phyloP scores from a whole-genome alignment of 2,888 invertebrate genomes.

The Empis livida region DNA sequence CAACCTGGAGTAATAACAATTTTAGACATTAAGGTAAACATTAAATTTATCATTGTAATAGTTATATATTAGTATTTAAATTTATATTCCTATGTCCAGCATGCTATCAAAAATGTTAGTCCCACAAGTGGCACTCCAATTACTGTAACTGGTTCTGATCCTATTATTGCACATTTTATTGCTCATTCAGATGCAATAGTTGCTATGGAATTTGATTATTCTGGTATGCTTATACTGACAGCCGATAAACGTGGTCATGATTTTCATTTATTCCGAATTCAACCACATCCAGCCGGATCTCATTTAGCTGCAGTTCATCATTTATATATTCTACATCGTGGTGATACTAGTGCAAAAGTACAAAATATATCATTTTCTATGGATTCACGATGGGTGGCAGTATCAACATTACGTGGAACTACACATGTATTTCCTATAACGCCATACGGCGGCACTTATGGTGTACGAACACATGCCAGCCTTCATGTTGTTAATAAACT shows the following conservation, averaged over 20 bases:
- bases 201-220: constrained; percentile 79
- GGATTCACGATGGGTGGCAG: constrained; percentile 93
- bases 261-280: constrained; percentile 90
- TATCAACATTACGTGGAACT: constrained; percentile 90
- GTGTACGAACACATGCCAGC: constrained; percentile 87
- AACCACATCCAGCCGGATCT: constrained; percentile 83
- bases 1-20: constrained; percentile 84
- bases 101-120: constrained; percentile 31
- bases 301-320: constrained; percentile 85
- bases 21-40: constrained; percentile 60
- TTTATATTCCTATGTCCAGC: constrained; percentile 15
- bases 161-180: constrained; percentile 74
- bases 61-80: neutral
- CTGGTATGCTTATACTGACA: constrained; percentile 78
- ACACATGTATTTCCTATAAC: constrained; percentile 96
- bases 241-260: constrained; percentile 88
- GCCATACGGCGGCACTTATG: constrained; percentile 87
- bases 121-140: constrained; percentile 30
- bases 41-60: neutral
- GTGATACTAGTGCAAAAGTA: constrained; percentile 92
- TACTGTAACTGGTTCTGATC: constrained; percentile 44
- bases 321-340: constrained; percentile 85
- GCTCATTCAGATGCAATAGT: constrained; percentile 82
- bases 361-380: constrained; percentile 83
- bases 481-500: constrained; percentile 86